Evolutionary conservation across 2,113 vertebrate genomes (phyloP), one percentile per base, ranked within the genome.

Genomic region (Odocoileus hemionus): DNA sequence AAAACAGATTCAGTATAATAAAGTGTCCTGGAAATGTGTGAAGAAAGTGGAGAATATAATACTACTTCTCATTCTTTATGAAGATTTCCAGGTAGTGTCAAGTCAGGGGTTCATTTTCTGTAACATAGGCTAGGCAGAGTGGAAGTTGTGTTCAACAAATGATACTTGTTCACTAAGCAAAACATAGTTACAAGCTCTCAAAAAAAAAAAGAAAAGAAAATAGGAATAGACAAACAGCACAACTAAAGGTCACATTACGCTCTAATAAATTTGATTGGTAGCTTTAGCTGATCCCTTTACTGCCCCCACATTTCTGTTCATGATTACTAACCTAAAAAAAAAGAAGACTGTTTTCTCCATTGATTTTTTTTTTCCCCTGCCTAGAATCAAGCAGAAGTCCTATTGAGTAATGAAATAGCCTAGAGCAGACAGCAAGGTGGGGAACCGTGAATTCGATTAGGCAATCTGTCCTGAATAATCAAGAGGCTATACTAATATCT

Each of bases 401-500:
- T 97, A 70, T 74, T 82, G 88, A 97, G 80, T 92, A 88, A 79
- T 85, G 76, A 94, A 88, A 78, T 50, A 78, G 55, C 86, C 45
- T 79, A 16, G 64, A 87, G 91, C 86, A 70, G 86, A 55, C 47
- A 95, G 50, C 26, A 79, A 82, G 47, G 50, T 60, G 19, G 74
- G 64, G 87, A 87, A 82, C 10, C 82, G 5, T 93, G 57, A 64
- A 67, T 82, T 60, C 64, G 60, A 90, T 93, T 93, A 91, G 61
- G 89, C 80, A 96, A 3, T 86, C 55, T 95, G 79, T 92, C 82
- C n/a, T 58, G 15, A 93, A 64, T 93, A 95, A 93, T 86, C 79
- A 88, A 60, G 90, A 95, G 17, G 33, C 25, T 94, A 1, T 79
- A n/a, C 28, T 83, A 76, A 67, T 87, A 87, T 58, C n/a, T 95